Percentiles rank a stretch among this genome's conserved stretches.
Conservation (phyloP, 2,113 vertebrate genomes). For the Alexandromys fortis region DNA sequence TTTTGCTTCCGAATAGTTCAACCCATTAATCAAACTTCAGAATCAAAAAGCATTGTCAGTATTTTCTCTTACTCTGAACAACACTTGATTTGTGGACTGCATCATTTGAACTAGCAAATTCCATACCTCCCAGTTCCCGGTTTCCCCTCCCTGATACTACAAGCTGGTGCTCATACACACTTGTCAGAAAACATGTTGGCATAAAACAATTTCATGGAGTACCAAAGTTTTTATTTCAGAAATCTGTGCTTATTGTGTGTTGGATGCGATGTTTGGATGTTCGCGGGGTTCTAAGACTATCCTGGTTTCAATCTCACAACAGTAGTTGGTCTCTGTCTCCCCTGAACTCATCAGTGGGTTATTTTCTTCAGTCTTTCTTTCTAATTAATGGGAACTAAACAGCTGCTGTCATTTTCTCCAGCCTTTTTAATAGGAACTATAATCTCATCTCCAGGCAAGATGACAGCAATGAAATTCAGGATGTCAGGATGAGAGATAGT, state of each 20-base stretch:
- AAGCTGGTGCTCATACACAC: conserved; percentile 19
- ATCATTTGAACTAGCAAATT: conserved; percentile 61
- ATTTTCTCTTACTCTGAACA: conserved; percentile 32
- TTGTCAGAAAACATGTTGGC: conserved; percentile 28
- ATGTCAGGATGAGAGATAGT: conserved; percentile 23
- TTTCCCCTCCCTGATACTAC: conserved; percentile 11
- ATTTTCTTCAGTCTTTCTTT: conserved; percentile 21
- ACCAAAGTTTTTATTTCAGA: not conserved
- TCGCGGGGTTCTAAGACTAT: not conserved
- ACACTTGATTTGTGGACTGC: conserved; percentile 45
- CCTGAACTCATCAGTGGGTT: conserved; percentile 18
- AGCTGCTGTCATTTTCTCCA: not conserved
- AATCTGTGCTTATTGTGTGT: not conserved
- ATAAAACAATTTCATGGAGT: conserved; percentile 14
- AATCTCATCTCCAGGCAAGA: not conserved
- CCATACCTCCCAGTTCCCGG: conserved; percentile 30
- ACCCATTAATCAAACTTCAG: conserved; percentile 57
- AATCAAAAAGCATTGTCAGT: conserved; percentile 55
- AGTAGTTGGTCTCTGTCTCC: not conserved
- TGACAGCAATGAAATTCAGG: conserved; percentile 43
- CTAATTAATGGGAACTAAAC: conserved; percentile 56
- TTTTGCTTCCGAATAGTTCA: conserved; percentile 59
- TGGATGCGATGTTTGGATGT: not conserved
- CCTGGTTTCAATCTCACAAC: conserved; percentile 9
- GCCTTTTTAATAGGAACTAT: conserved; percentile 49